These are phyloP conservation scores for Camelus dromedarius DNA, from an alignment of 2,113 vertebrate species.

Conservation along the genomic window DNA sequence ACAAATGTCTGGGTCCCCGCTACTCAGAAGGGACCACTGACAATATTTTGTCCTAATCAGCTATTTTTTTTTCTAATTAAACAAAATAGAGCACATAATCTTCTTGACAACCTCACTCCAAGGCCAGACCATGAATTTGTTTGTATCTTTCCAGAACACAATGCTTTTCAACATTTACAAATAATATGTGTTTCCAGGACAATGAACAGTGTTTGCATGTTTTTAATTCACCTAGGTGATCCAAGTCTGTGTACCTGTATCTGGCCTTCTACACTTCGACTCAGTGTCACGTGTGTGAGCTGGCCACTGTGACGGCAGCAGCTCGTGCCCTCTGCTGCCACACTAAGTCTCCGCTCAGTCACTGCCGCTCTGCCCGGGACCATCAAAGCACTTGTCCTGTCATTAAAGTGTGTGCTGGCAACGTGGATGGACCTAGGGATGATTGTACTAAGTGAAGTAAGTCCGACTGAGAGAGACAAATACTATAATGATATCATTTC, in stretches of 20 bases:
- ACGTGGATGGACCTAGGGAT: too few relatives aligned
- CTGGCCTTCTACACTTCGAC: not conserved
- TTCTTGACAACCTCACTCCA: not conserved
- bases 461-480: too few relatives aligned
- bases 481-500: too few relatives aligned
- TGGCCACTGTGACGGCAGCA: not conserved
- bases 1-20: not conserved
- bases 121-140: not conserved
- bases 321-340: not conserved
- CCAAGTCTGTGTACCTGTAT: not conserved
- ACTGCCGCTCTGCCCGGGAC: conserved; percentile 2
- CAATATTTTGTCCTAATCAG: not conserved
- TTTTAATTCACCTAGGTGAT: not conserved
- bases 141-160: not conserved
- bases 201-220: not conserved
- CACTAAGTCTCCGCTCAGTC: not conserved
- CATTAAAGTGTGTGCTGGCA: not conserved
- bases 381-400: conserved; percentile 42
- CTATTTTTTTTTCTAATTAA: not conserved
- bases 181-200: not conserved
- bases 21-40: not conserved
- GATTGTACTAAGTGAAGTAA: too few relatives aligned
- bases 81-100: not conserved
- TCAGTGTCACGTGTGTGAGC: not conserved
- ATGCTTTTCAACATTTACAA: not conserved